A percentile compares a stretch with the other conserved stretches of the same genome.
These are phyloP conservation scores for Lepidurus couesii DNA, from an alignment of 1,140 invertebrate genomes.

Conservation along the genomic window DNA sequence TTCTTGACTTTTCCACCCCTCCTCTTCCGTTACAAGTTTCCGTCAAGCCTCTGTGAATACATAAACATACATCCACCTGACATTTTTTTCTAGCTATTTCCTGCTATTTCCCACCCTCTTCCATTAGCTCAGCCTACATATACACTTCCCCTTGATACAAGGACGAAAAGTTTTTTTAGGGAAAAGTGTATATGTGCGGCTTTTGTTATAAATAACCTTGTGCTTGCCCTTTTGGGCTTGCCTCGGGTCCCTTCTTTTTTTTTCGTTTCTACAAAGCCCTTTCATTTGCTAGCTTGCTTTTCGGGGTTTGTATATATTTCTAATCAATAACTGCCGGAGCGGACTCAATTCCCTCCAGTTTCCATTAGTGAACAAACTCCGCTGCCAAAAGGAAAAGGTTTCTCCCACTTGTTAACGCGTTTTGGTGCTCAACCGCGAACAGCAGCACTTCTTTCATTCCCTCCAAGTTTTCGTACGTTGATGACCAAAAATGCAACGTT, in stretches of 20 bases:
- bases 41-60: no score
- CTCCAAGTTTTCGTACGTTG: no score
- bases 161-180: no score
- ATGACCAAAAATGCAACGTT: no score
- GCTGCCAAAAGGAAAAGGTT: not conserved
- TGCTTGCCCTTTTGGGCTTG: no score
- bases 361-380: not conserved
- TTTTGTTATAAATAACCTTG: no score
- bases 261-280: not conserved
- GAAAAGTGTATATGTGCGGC: no score
- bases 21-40: not conserved
- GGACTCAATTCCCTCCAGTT: not conserved
- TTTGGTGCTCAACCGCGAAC: no score
- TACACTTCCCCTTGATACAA: not conserved
- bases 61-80: not conserved
- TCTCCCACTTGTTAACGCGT: no score
- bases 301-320: not conserved
- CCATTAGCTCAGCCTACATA: constrained; percentile 8
- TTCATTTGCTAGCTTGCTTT: not conserved
- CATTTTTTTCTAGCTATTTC: not conserved
- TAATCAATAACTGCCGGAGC: constrained; percentile 7
- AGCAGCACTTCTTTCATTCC: no score
- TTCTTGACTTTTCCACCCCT: not conserved
- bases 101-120: not conserved
- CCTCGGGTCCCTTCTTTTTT: no score